Percentiles rank a stretch among this genome's conserved stretches.
These are phyloP conservation scores for Patiria miniata DNA, from an alignment of 35 echinoderm and acorn worm genomes.

Conservation along the genomic window DNA sequence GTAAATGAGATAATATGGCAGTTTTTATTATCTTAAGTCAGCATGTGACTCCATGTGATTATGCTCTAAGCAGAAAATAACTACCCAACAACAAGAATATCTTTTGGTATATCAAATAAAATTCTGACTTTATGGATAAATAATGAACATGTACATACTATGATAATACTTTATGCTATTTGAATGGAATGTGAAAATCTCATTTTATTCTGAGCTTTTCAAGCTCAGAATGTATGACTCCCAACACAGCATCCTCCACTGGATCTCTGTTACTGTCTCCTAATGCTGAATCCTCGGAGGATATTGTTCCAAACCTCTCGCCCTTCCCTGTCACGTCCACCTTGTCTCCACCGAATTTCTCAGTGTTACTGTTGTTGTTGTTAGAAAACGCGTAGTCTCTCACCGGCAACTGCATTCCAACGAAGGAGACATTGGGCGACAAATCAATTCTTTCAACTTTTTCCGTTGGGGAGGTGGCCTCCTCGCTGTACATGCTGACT, in stretches of 20 bases:
- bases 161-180: background rate
- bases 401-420: background rate
- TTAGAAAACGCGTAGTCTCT: background rate
- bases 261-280: background rate
- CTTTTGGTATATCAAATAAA: too few relatives aligned
- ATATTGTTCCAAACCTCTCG: background rate
- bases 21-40: too few relatives aligned
- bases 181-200: background rate
- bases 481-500: constrained; percentile 43
- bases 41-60: too few relatives aligned
- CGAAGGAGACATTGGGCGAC: background rate
- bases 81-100: too few relatives aligned
- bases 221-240: constrained; percentile 22
- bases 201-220: constrained; percentile 21
- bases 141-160: too few relatives aligned
- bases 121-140: too few relatives aligned
- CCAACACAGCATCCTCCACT: background rate
- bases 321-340: background rate
- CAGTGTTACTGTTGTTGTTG: background rate
- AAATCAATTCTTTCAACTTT: background rate
- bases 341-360: background rate
- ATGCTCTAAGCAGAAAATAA: too few relatives aligned
- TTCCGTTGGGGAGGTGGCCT: constrained; percentile 1
- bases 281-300: constrained; percentile 22
- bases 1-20: too few relatives aligned